Percentiles rank a stretch among this genome's conserved stretches.
phyloP scores from a whole-genome alignment of 2,888 invertebrate species.

The Epistrophe grossulariae region DNA sequence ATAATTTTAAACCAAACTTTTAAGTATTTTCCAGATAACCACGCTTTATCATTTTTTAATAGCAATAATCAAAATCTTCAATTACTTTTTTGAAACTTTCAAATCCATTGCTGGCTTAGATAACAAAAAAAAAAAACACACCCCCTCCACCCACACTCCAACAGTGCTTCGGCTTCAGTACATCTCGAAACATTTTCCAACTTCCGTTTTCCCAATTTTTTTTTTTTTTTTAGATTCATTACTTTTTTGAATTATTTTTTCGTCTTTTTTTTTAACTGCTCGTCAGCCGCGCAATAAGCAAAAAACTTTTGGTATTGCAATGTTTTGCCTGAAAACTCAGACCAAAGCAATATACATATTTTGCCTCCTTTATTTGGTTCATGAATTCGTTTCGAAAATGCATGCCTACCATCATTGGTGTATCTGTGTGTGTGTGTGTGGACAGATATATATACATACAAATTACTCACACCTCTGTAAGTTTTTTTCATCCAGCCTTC shows the following conservation, averaged over 20 bases:
- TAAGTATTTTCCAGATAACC: no score
- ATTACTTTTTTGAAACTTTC: no score
- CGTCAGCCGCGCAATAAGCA: constrained; percentile 31
- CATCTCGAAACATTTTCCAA: constrained; percentile 36
- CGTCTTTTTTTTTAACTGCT: constrained; percentile 41
- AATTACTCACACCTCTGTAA: constrained; percentile 47
- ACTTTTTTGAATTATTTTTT: constrained; percentile 26
- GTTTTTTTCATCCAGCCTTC: constrained; percentile 45
- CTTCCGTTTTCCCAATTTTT: constrained; percentile 41
- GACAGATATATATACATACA: constrained; percentile 54
- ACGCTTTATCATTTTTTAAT: no score
- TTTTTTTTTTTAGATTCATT: constrained; percentile 20
- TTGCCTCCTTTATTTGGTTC: constrained; percentile 39
- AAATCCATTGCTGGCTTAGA: no score
- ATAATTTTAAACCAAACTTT: no score
- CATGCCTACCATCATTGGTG: constrained; percentile 23
- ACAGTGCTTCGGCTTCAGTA: no score
- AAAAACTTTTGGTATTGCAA: constrained; percentile 52
- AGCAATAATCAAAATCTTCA: no score
- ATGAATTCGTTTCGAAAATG: constrained; percentile 59
- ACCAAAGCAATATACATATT: constrained; percentile 56
- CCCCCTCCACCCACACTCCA: no score
- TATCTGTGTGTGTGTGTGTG: constrained; percentile 7
- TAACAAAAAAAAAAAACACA: no score
- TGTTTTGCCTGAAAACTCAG: constrained; percentile 39